phyloP scores from a whole-genome alignment of 2,113 vertebrate species.

The Oreochromis tanganicae region DNA sequence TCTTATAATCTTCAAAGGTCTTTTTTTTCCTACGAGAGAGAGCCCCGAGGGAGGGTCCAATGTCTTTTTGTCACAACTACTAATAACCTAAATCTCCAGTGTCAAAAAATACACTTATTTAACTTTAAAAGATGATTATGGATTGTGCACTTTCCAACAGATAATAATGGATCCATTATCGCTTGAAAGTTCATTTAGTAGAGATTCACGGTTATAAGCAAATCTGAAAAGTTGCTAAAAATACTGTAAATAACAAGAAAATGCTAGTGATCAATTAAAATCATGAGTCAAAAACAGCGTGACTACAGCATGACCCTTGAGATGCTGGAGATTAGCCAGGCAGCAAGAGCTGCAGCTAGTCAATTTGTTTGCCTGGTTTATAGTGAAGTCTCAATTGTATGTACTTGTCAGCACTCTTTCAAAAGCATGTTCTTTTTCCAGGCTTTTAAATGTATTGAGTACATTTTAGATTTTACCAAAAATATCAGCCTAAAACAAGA shows the following conservation, averaged over 20 bases:
- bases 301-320: not conserved
- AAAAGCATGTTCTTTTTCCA: not conserved
- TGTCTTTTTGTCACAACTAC: not conserved
- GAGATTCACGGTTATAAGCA: not conserved
- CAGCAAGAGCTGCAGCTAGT: not conserved
- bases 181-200: not conserved
- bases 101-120: not conserved
- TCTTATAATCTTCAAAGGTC: not conserved
- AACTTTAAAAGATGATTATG: not conserved
- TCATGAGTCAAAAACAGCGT: not conserved
- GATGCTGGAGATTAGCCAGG: not conserved
- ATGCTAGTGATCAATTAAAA: not conserved
- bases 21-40: not conserved
- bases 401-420: not conserved
- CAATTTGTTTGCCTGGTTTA: not conserved
- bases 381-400: not conserved
- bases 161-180: not conserved
- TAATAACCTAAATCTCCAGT: not conserved
- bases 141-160: not conserved
- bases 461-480: not conserved
- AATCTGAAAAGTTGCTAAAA: not conserved
- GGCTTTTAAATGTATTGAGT: not conserved
- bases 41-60: not conserved
- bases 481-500: not conserved
- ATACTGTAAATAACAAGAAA: not conserved